These are phyloP conservation scores for Aythya fuligula DNA, from an alignment of 2,797 vertebrate species.

Conservation along the genomic window DNA sequence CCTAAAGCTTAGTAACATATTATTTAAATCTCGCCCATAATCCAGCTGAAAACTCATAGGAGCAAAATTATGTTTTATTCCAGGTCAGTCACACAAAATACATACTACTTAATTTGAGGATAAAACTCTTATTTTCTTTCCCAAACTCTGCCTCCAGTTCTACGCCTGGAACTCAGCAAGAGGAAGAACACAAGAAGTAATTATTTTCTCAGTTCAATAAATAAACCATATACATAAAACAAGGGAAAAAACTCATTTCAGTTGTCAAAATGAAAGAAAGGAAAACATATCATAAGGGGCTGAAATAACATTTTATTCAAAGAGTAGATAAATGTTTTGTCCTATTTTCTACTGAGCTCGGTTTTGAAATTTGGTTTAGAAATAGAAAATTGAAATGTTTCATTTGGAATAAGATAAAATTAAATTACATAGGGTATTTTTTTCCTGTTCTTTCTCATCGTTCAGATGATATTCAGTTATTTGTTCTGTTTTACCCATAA, in stretches of 20 bases:
- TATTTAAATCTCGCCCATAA: constrained; percentile 64
- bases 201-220: neutral
- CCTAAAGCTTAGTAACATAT: constrained; percentile 54
- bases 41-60: neutral
- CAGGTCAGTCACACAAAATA: constrained; percentile 15
- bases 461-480: neutral
- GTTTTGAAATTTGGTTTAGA: constrained; percentile 1
- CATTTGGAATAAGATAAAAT: neutral
- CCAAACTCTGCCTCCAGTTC: neutral
- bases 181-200: neutral
- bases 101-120: neutral
- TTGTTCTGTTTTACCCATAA: neutral
- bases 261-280: neutral
- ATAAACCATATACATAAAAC: neutral
- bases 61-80: constrained; percentile 17
- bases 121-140: constrained; percentile 19
- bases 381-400: neutral
- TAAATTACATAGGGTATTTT: neutral
- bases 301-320: neutral
- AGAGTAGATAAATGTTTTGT: neutral
- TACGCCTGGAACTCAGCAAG: neutral
- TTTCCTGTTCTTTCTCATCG: neutral
- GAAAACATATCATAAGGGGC: neutral
- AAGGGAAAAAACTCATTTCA: neutral
- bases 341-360: neutral